Conservation (phyloP, 2,888 invertebrate species). For the Chrysina gloriosa region DNA sequence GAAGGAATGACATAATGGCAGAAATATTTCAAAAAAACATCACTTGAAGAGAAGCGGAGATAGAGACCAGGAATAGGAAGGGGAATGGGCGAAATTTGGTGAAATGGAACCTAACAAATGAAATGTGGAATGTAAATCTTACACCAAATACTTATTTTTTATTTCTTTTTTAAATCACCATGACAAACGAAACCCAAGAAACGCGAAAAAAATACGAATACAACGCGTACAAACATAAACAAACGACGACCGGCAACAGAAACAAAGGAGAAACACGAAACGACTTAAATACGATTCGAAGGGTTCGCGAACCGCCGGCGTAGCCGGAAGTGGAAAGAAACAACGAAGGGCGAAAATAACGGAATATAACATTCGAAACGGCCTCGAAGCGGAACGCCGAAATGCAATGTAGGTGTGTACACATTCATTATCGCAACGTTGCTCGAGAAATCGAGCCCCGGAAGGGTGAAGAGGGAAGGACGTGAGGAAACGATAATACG, state of each 20-base stretch:
- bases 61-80: too few relatives aligned
- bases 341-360: conserved; percentile 3
- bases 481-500: not conserved
- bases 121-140: too few relatives aligned
- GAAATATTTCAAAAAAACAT: too few relatives aligned
- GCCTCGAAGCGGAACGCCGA: not conserved
- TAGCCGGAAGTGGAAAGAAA: not conserved
- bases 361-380: conserved; percentile 9
- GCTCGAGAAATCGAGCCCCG: not conserved
- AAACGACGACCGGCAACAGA: not conserved
- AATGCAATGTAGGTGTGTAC: too few relatives aligned
- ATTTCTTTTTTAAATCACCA: too few relatives aligned
- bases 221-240: not conserved
- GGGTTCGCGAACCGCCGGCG: not conserved
- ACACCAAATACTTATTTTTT: too few relatives aligned
- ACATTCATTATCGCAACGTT: conserved; percentile 17
- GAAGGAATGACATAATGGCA: too few relatives aligned
- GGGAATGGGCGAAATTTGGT: too few relatives aligned
- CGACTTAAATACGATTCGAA: conserved; percentile 14
- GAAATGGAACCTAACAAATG: too few relatives aligned
- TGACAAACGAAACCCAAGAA: too few relatives aligned
- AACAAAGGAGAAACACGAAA: conserved; percentile 1
- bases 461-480: not conserved
- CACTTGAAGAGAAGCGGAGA: too few relatives aligned
- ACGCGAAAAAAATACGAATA: not conserved